Base-by-base conservation (phyloP, 2,888 invertebrate genomes). In the Euzetes globulus region DNA sequence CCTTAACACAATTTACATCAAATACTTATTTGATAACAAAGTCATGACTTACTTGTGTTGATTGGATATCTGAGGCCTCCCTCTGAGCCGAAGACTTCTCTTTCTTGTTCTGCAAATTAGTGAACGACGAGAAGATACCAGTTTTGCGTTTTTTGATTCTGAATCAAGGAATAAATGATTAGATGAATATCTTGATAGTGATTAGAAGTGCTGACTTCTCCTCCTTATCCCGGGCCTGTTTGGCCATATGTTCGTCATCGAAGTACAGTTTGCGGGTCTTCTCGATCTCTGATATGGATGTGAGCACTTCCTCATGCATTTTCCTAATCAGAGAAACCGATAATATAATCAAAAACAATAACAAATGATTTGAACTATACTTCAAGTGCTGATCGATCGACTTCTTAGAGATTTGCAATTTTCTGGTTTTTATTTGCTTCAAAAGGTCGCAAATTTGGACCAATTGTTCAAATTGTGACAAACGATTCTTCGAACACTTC, bases 251-350 rank as follows among this genome's bases (percentile, higher is more conserved):
- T 82, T 97, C 97, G 81, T 97, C 97, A 79, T 96, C 94, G 80
- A 92, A 93, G 84, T 97, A 97, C 19, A 91, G 85, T 82, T 96
- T 96, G 85, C 96, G 95, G 70, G 90, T 91, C 84, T 95, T 94
- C 82, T 94, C 94, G 79, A 97, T 89, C 80, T 97, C 96, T 80
- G 88, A 87, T 5, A 96, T 92, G 72, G 90, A 90, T 76, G 87
- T 83, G 82, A 94, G 93, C 74, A 95, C 83, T 82, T 95, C 94
- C 82, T 93, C 94, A 84, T 95, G 94, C 73, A 93, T 90, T 81
- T 90, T 87, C 41, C 77, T 76, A 25, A 22, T 15, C 17, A 45
- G 13, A 17, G 15, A 71, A 17, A 45, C 6, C 22, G 33, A 55
- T 22, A 33, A 45, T 19, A 15, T 68, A 52, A 70, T 19, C 15